Percentiles rank a stretch among this genome's conserved stretches.
phyloP scores from a whole-genome alignment of 1,140 invertebrate genomes.

The Bombus turneri region DNA sequence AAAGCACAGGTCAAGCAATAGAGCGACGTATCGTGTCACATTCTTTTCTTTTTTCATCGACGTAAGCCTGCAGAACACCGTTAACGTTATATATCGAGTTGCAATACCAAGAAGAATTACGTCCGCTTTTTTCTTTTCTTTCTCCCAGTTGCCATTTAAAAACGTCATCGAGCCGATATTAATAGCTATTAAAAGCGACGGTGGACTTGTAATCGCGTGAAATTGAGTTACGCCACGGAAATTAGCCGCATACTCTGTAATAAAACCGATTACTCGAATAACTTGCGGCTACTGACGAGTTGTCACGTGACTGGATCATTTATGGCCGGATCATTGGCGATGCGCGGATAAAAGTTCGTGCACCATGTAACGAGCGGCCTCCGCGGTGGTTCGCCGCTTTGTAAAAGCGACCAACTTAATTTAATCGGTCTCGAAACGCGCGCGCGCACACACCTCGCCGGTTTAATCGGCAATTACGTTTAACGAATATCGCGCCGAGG shows the following conservation, averaged over 20 bases:
- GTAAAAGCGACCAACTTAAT: constrained; percentile 40
- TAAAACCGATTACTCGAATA: constrained; percentile 36
- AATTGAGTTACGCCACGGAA: constrained; percentile 14
- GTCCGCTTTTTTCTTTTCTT: background rate
- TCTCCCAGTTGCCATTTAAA: background rate
- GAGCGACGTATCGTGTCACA: constrained; percentile 14
- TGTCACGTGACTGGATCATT: constrained; percentile 39
- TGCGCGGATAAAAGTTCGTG: constrained; percentile 19
- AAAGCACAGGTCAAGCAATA: constrained; percentile 29
- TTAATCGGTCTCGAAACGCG: constrained; percentile 19
- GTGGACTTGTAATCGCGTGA: constrained; percentile 20
- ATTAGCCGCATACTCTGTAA: constrained; percentile 23
- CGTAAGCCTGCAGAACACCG: background rate
- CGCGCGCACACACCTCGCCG: background rate
- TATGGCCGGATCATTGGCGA: constrained; percentile 7
- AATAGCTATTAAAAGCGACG: constrained; percentile 20
- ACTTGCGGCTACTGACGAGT: constrained; percentile 18
- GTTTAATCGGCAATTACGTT: constrained; percentile 33
- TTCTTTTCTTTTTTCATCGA: background rate
- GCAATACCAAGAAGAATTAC: background rate
- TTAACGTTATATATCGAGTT: background rate
- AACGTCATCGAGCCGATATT: constrained; percentile 4
- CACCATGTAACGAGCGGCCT: constrained; percentile 5
- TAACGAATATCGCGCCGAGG: background rate
- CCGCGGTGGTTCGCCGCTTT: background rate